Percentiles rank a stretch among this genome's conserved stretches.
These are phyloP conservation scores for Xanthia togata DNA, from an alignment of 2,888 invertebrate genomes.

Conservation along the genomic window DNA sequence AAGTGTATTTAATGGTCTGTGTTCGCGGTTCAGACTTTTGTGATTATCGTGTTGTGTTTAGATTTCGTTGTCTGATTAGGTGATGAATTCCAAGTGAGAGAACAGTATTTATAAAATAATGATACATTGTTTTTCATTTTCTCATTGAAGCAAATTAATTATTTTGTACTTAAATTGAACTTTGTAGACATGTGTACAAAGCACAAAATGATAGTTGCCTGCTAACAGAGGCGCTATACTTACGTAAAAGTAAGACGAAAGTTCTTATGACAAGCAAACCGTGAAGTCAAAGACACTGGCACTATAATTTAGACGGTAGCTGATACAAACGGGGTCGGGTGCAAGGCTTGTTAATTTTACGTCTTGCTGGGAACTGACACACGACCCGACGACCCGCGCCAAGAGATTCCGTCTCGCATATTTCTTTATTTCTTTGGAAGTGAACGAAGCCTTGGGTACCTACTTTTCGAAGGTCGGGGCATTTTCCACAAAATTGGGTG, in stretches of 20 bases:
- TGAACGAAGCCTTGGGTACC: conserved; percentile 29
- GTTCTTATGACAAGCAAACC: conserved; percentile 38
- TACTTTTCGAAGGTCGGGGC: conserved; percentile 4
- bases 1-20: conserved; percentile 47
- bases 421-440: conserved; percentile 46
- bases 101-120: background rate
- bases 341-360: conserved; percentile 74
- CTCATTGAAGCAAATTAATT: background rate
- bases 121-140: background rate
- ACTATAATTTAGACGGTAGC: conserved; percentile 58
- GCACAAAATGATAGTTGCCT: background rate
- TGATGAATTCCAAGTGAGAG: background rate
- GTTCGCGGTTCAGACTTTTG: conserved; percentile 48
- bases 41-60: conserved; percentile 24
- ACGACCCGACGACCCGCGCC: conserved; percentile 60
- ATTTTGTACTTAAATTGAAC: background rate
- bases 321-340: conserved; percentile 72
- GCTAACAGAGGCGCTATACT: background rate
- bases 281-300: conserved; percentile 53
- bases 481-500: background rate
- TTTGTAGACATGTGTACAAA: background rate
- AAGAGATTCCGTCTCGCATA: conserved; percentile 40
- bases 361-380: conserved; percentile 64
- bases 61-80: conserved; percentile 23
- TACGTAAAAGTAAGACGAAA: conserved; percentile 37